Conservation (phyloP, 2,888 invertebrate genomes). For the Mystacides longicornis region DNA sequence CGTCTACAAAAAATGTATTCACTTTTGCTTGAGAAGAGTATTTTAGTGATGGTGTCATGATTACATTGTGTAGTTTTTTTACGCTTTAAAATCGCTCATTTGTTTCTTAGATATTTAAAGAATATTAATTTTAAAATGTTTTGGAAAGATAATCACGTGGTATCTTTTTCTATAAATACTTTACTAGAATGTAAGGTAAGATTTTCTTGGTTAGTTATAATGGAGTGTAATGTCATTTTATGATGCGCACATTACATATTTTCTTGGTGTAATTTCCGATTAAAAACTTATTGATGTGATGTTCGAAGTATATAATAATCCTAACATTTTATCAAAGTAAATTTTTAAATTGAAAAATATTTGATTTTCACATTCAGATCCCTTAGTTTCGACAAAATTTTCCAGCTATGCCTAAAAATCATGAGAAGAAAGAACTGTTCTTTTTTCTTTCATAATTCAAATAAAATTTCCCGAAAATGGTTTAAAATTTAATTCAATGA, state of each 20-base stretch:
- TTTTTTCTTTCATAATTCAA: too few species aligned
- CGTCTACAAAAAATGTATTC: slow-evolving; percentile 16
- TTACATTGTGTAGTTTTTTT: slow-evolving; percentile 18
- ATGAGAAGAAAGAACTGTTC: too few species aligned
- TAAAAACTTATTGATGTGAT: too few species aligned
- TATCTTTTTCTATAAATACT: slow-evolving; percentile 67
- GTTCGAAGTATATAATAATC: too few species aligned
- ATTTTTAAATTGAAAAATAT: too few species aligned
- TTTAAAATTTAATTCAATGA: too few species aligned
- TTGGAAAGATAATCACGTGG: slow-evolving; percentile 72
- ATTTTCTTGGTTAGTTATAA: slow-evolving; percentile 6
- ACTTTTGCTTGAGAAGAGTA: slow-evolving; percentile 20
- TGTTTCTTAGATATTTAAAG: slow-evolving; percentile 10
- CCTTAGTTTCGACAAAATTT: too few species aligned
- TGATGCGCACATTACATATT: neutral
- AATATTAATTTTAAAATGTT: slow-evolving; percentile 53
- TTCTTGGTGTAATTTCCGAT: too few species aligned
- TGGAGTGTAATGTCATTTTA: slow-evolving; percentile 17
- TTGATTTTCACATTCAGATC: too few species aligned
- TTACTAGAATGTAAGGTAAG: slow-evolving; percentile 70
- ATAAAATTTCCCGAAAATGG: too few species aligned
- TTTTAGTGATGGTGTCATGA: slow-evolving; percentile 14
- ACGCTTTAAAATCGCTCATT: neutral
- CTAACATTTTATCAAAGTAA: too few species aligned
- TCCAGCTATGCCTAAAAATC: too few species aligned